These are phyloP conservation scores for Baronia brevicornis DNA, from an alignment of 2,888 invertebrate species.

Conservation along the genomic window DNA sequence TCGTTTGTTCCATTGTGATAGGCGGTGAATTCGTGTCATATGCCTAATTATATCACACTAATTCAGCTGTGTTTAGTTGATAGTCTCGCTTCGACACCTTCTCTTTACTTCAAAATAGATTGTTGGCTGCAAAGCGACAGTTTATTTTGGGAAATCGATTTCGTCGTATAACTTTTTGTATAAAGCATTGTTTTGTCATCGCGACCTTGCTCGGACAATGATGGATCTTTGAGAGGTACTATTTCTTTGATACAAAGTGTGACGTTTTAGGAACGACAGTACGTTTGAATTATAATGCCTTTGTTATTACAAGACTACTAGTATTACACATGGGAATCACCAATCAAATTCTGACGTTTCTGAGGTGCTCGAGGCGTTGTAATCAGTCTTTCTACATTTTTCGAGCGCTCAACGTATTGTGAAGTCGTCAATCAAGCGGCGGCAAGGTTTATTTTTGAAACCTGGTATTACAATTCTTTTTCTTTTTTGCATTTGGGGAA, in stretches of 20 bases:
- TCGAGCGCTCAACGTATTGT: conserved; percentile 41
- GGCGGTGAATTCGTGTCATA: conserved; percentile 68
- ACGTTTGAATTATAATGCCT: conserved; percentile 23
- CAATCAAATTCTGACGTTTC: conserved; percentile 69
- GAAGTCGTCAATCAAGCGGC: conserved; percentile 57
- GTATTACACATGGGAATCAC: conserved; percentile 75
- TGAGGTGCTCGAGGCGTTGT: conserved; percentile 46
- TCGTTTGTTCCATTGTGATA: conserved; percentile 68
- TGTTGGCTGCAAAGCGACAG: conserved; percentile 14
- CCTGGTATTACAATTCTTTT: conserved; percentile 35
- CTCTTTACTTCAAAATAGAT: conserved; percentile 15
- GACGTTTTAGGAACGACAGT: conserved; percentile 30
- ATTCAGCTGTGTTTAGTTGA: conserved; percentile 59
- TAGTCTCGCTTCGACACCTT: conserved; percentile 43
- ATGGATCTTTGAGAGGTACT: conserved; percentile 43
- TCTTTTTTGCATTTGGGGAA: conserved; percentile 42
- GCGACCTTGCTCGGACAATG: conserved; percentile 54
- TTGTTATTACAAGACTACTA: conserved; percentile 53
- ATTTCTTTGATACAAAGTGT: conserved; percentile 31
- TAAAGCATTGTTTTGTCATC: conserved; percentile 38
- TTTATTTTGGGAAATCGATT: conserved; percentile 26
- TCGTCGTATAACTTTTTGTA: conserved; percentile 31
- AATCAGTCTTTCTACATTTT: conserved; percentile 49
- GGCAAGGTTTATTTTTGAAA: conserved; percentile 33
- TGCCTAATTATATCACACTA: conserved; percentile 67